Base-by-base conservation (phyloP, 2,888 invertebrate species). In the Scotopteryx bipunctaria region DNA sequence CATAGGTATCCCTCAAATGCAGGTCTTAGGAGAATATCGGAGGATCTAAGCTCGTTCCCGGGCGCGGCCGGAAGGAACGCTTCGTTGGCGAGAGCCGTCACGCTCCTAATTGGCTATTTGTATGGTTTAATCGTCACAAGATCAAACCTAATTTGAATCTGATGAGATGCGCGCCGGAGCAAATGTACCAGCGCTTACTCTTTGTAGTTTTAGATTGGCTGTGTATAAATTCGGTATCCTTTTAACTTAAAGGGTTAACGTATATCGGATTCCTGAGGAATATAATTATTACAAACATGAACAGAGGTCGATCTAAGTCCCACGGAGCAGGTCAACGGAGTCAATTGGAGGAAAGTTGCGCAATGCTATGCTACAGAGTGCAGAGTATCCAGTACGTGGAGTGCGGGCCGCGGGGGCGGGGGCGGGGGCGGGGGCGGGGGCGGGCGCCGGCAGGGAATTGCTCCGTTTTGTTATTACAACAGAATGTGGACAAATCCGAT, bases 381-480 rank as follows among this genome's bases (percentile, higher is more conserved):
- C n/a, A n/a, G n/a, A n/a, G n/a, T n/a, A n/a, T n/a, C n/a, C n/a
- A n/a, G n/a, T n/a, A n/a, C n/a, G n/a, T n/a, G n/a, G n/a, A n/a
- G n/a, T n/a, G n/a, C n/a, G n/a, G n/a, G n/a, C n/a, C n/a, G n/a
- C n/a, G n/a, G n/a, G n/a, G n/a, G n/a, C n/a, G n/a, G n/a, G n/a
- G n/a, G 0, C 17, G 21, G 29, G 1, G 36, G 21, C 13, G 14
- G 5, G n/a, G 21, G 53, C 8, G 25, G 9, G 8, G 9, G 3
- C 1, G 27, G 11, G 29, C 1, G 36, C 23, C 17, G n/a, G 8
- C 11, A 11, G 53, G 50, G 53, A 47, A 31, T 41, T 57, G 53
- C 21, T 41, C 46, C 50, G 47, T 47, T 57, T 53, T 37, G 44
- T 32, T 23, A 43, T 53, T 57, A 49, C 48, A 25, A 42, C 25